A percentile compares a stretch with the other conserved stretches of the same genome.
These are phyloP conservation scores for Delphinus delphis DNA, from an alignment of 2,113 vertebrate genomes.

Conservation along the genomic window DNA sequence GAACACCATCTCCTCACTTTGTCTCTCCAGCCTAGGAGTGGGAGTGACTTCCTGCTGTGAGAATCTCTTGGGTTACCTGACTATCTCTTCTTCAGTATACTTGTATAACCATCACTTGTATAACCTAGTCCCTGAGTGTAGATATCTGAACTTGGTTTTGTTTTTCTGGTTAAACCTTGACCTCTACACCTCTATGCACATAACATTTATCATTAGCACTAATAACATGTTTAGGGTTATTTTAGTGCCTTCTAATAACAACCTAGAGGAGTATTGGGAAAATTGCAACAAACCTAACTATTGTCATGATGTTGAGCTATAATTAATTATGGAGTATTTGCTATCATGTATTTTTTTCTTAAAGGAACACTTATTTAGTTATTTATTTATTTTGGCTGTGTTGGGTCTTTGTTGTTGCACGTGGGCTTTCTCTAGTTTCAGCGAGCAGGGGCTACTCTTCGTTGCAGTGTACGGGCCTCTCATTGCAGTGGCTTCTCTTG, in stretches of 20 bases:
- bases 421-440: no score
- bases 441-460: no score
- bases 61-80: neutral
- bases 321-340: neutral
- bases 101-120: neutral
- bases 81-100: neutral
- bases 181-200: neutral
- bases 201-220: neutral
- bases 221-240: neutral
- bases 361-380: no score
- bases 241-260: slow-evolving; percentile 12
- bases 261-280: neutral
- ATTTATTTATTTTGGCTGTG: no score
- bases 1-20: neutral
- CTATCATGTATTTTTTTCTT: neutral
- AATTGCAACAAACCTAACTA: neutral
- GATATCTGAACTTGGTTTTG: neutral
- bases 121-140: neutral
- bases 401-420: no score
- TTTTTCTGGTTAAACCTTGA: neutral
- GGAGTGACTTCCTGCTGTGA: neutral
- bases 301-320: neutral
- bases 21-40: neutral
- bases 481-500: no score
- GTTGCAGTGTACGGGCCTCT: no score